Conservation (phyloP, 92 coral and sea anemone genomes). For the Desmophyllum pertusum region DNA sequence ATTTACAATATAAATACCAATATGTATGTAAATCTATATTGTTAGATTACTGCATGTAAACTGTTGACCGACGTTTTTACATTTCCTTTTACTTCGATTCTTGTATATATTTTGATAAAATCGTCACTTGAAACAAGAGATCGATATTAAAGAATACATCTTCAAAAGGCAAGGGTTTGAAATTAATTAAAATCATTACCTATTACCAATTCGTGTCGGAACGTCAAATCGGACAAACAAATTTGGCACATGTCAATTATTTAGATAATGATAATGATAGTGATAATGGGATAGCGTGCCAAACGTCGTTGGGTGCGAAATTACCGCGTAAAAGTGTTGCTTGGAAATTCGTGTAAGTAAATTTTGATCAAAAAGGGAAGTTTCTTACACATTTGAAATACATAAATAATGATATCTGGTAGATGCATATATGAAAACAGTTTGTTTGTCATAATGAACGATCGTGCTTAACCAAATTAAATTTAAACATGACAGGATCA, state of each 20-base stretch:
- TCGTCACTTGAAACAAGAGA: not conserved
- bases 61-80: not conserved
- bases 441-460: not conserved
- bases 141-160: too few species aligned
- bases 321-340: too few species aligned
- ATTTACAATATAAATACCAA: not conserved
- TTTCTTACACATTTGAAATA: too few species aligned
- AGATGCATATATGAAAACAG: too few species aligned
- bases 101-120: not conserved
- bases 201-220: not conserved
- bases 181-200: not conserved
- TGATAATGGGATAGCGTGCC: too few species aligned
- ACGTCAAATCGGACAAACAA: not conserved
- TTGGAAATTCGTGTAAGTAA: too few species aligned
- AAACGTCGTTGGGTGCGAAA: too few species aligned
- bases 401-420: too few species aligned
- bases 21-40: not conserved
- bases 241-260: not conserved
- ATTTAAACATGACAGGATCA: too few species aligned
- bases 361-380: too few species aligned
- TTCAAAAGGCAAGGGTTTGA: too few species aligned
- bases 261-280: too few species aligned
- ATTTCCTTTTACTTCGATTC: not conserved
- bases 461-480: not conserved
- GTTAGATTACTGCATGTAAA: not conserved